These are phyloP conservation scores for Tachina grossa DNA, from an alignment of 2,888 invertebrate genomes.

Conservation along the genomic window DNA sequence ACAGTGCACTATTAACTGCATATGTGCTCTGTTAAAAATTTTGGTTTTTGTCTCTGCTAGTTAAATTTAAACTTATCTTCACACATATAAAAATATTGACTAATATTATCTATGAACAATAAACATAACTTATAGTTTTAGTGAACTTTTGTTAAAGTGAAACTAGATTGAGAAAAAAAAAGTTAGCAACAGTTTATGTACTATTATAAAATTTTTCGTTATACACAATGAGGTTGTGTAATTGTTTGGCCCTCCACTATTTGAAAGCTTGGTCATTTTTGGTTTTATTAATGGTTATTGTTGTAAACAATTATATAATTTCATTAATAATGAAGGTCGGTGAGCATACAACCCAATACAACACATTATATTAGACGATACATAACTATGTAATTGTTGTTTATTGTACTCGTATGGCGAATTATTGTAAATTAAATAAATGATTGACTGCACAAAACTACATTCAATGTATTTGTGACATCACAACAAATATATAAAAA, in stretches of 20 bases:
- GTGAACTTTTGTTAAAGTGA: too few relatives aligned
- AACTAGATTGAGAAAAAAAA: too few relatives aligned
- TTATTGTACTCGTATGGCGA: slow-evolving; percentile 10
- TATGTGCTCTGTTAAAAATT: too few relatives aligned
- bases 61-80: too few relatives aligned
- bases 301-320: slow-evolving; percentile 39
- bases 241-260: neutral
- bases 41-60: too few relatives aligned
- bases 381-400: neutral
- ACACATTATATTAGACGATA: neutral
- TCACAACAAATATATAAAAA: slow-evolving; percentile 17
- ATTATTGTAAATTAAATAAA: slow-evolving; percentile 16
- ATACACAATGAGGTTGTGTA: too few relatives aligned
- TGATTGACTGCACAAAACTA: slow-evolving; percentile 10
- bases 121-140: too few relatives aligned
- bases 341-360: neutral
- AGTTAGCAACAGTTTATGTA: too few relatives aligned
- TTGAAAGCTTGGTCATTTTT: neutral
- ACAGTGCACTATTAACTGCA: too few relatives aligned
- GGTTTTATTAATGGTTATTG: neutral
- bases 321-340: slow-evolving; percentile 47
- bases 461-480: slow-evolving; percentile 37
- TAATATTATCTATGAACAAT: too few relatives aligned
- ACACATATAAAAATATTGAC: too few relatives aligned
- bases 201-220: too few relatives aligned